Percentiles rank a stretch among this genome's conserved stretches.
Conservation (phyloP, 2,797 vertebrate species). For the Catamblyrhynchus diadema region DNA sequence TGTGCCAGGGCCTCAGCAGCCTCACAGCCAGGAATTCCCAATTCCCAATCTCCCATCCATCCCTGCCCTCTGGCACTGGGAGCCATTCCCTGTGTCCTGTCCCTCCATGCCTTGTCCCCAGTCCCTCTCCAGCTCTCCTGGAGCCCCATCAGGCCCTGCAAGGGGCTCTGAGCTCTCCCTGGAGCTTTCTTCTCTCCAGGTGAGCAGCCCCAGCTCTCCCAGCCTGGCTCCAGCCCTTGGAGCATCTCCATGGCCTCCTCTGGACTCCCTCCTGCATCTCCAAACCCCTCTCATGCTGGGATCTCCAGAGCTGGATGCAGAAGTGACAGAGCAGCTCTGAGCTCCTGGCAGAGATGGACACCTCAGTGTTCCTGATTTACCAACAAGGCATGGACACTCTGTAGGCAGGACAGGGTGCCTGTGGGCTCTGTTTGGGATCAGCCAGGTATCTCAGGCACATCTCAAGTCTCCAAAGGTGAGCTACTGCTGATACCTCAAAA, state of each 20-base stretch:
- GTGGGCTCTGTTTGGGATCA: not conserved
- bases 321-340: not conserved
- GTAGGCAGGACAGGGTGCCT: not conserved
- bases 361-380: not conserved
- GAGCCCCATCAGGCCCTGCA: accelerated
- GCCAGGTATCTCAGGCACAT: not conserved
- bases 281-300: not conserved
- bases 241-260: accelerated
- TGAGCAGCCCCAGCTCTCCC: accelerated
- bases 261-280: not conserved
- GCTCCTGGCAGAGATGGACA: not conserved
- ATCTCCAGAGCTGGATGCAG: not conserved
- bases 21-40: accelerated
- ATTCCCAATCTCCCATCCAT: accelerated
- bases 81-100: not conserved
- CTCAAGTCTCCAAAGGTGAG: not conserved
- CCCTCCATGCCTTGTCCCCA: not conserved
- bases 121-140: not conserved
- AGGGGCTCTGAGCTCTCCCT: not conserved
- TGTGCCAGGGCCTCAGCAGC: accelerated
- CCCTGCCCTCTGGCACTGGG: not conserved
- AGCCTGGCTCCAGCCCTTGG: not conserved
- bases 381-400: not conserved
- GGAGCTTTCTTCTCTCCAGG: not conserved
- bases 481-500: not conserved